A percentile compares a stretch with the other conserved stretches of the same genome.
Conservation (phyloP, 2,888 invertebrate species). For the Malacosoma neustria region DNA sequence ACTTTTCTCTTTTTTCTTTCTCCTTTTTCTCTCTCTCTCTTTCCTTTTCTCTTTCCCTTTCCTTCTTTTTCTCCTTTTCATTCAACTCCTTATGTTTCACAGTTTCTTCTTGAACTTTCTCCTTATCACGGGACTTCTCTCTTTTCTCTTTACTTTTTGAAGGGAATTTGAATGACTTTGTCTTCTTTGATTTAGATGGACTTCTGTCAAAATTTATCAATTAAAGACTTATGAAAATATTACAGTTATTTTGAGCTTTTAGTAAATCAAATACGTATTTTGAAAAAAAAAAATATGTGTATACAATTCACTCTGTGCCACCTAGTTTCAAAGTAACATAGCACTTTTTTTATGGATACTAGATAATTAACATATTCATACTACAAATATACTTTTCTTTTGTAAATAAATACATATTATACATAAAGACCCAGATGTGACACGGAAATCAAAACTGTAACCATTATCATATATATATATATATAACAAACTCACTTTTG, state of each 20-base stretch:
- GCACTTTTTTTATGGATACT: no score
- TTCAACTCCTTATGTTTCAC: slow-evolving; percentile 77
- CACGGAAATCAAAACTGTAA: no score
- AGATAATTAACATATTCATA: no score
- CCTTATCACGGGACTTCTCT: slow-evolving; percentile 89
- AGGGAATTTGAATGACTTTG: slow-evolving; percentile 92
- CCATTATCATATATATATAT: no score
- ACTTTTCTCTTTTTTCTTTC: slow-evolving; percentile 78
- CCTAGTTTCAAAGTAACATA: no score
- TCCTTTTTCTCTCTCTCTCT: slow-evolving; percentile 72
- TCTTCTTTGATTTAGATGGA: slow-evolving; percentile 89
- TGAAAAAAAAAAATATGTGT: not conserved
- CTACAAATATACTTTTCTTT: no score
- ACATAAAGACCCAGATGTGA: no score
- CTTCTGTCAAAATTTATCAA: slow-evolving; percentile 71
- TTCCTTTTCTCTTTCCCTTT: slow-evolving; percentile 72
- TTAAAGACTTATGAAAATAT: slow-evolving; percentile 2
- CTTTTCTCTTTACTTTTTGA: slow-evolving; percentile 89
- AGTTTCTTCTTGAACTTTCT: slow-evolving; percentile 71
- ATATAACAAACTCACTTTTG: no score
- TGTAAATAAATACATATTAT: no score
- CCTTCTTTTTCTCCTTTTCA: slow-evolving; percentile 74
- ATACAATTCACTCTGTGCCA: no score
- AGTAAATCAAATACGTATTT: not conserved
- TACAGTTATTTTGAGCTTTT: not conserved